Conservation (phyloP, 2,888 invertebrate species). For the Erebia epiphron region DNA sequence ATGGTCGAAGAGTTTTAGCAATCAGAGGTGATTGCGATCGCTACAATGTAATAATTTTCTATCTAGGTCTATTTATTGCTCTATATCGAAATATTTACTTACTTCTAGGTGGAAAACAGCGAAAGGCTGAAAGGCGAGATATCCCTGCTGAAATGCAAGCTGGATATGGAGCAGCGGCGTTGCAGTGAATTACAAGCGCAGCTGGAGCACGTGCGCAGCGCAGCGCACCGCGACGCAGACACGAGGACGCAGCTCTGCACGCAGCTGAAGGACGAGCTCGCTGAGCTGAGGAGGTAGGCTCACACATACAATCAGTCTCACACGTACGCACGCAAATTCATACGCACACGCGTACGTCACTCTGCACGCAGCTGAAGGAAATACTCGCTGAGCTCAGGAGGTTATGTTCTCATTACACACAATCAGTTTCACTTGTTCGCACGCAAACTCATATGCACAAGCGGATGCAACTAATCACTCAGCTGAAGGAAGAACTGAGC, state of each 20-base stretch:
- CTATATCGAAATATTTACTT: not conserved
- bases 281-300: conserved; percentile 61
- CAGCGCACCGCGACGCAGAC: conserved; percentile 62
- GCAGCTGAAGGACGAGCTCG: conserved; percentile 63
- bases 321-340: not conserved
- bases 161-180: conserved; percentile 77
- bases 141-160: conserved; percentile 65
- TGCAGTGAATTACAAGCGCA: conserved; percentile 68
- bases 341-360: too few relatives aligned
- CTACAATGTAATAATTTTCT: too few relatives aligned
- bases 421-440: too few relatives aligned
- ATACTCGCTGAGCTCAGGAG: too few relatives aligned
- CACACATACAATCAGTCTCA: not conserved
- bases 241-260: conserved; percentile 48
- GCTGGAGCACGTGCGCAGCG: conserved; percentile 66
- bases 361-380: too few relatives aligned
- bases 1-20: too few relatives aligned
- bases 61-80: too few relatives aligned
- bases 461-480: conserved; percentile 34
- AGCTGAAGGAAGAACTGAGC: conserved; percentile 62
- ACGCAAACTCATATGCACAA: too few relatives aligned
- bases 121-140: conserved; percentile 78
- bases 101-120: conserved; percentile 70
- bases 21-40: too few relatives aligned
- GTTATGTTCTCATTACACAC: too few relatives aligned